Evolutionary conservation across 1,140 invertebrate genomes (phyloP).

Genomic region (Saccostrea cuccullata): DNA sequence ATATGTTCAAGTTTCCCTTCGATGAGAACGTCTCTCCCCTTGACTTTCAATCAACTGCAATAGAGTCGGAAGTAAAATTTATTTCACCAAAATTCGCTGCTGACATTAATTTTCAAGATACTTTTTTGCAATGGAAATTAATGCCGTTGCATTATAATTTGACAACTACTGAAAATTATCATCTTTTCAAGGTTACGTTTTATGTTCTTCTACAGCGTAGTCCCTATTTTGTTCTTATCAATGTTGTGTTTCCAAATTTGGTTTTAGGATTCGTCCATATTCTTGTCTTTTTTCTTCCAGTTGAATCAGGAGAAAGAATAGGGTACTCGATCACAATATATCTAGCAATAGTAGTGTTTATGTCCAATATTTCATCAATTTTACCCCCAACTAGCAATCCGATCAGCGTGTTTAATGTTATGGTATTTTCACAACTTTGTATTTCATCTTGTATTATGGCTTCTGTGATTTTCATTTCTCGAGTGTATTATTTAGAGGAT

Average conservation of each 20-base stretch:
- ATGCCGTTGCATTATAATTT: background rate
- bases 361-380: slow-evolving; percentile 20
- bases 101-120: background rate
- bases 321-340: background rate
- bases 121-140: background rate
- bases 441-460: background rate
- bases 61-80: background rate
- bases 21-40: background rate
- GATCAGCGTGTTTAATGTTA: background rate
- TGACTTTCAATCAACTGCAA: background rate
- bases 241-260: background rate
- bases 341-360: background rate
- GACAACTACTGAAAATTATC: background rate
- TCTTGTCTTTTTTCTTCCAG: background rate
- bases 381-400: background rate
- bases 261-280: background rate
- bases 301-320: slow-evolving; percentile 6
- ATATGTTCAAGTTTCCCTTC: background rate
- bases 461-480: background rate
- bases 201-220: background rate
- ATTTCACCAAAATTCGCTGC: background rate
- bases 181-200: background rate
- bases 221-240: background rate
- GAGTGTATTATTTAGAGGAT: background rate
- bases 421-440: background rate